A percentile compares a stretch with the other conserved stretches of the same genome.
Conservation (phyloP, 2,113 vertebrate species). For the Ramphastos sulfuratus region DNA sequence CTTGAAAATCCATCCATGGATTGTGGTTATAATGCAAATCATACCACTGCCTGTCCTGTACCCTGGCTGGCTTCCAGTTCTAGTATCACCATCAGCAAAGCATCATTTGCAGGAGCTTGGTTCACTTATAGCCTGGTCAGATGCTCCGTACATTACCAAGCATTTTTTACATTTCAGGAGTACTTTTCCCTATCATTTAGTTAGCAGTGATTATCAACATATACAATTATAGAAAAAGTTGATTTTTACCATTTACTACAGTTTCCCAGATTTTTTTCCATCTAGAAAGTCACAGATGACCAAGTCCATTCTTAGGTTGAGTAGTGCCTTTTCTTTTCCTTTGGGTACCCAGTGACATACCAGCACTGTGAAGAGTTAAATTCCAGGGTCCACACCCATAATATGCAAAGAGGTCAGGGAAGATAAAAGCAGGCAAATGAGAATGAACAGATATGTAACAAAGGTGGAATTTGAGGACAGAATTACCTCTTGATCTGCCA, state of each 20-base stretch:
- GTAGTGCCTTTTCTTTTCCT: background rate
- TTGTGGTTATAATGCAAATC: background rate
- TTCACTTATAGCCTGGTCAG: background rate
- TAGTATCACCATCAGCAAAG: background rate
- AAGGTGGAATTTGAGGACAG: background rate
- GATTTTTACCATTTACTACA: background rate
- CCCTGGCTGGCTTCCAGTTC: background rate
- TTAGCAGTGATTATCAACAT: background rate
- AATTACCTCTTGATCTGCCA: background rate
- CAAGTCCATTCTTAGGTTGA: background rate
- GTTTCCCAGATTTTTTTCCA: background rate
- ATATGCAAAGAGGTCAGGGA: background rate
- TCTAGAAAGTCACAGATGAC: background rate
- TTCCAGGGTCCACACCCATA: background rate
- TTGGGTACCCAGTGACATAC: background rate
- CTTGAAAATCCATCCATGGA: background rate
- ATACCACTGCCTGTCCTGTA: background rate
- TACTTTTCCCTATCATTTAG: background rate
- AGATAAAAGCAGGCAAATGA: background rate
- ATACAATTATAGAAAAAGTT: background rate
- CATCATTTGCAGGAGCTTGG: background rate
- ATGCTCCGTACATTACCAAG: background rate
- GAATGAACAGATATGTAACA: background rate
- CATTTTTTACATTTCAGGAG: background rate
- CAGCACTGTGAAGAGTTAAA: background rate